Base-by-base conservation (phyloP, 2,113 vertebrate species). In the Cheirogaleus medius region DNA sequence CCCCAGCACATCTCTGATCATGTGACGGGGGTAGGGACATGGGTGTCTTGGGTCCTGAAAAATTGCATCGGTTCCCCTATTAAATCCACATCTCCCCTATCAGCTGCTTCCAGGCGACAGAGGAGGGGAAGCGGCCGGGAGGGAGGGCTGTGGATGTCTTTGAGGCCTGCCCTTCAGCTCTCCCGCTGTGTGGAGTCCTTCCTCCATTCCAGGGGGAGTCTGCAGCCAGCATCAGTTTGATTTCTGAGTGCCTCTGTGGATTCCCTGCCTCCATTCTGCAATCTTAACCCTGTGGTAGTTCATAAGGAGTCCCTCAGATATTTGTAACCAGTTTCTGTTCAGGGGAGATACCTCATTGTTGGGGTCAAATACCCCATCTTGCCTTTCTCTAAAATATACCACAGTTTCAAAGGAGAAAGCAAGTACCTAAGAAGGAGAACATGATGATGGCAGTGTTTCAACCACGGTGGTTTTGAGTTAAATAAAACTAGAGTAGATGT, bases 1-100 rank as follows among this genome's bases (percentile, higher is more conserved):
- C 13, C 18, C 27, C 6, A 8, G 17, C 25, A 8, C 6, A 3
- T 25, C 64, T 64, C 29, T 76, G 77, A 60, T 14, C 47, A 42
- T 8, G 27, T 17, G 44, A 2, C 52, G 6, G 8, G 37, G 27
- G 4, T 60, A 6, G 10, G 44, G 27, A 4, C 1, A 1, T 69
- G 18, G 11, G 2, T 21, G 37, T 25, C 39, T 74, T 6, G 17
- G 56, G n/a, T 44, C 17, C n/a, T 80, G 27, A 68, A 78, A 7
- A 12, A 21, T 37, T 34, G 25, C 63, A 5, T 25, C 0, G 37
- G 21, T 80, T 81, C 93, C 73, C 39, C 68, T 25, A 4, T 6
- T 60, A 49, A 32, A 25, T 60, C 17, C 49, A 12, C 3, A 32
- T 47, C 14, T 64, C 8, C 49, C 25, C 8, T 8, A 1, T 15